Evolutionary conservation across 2,888 invertebrate species (phyloP), one percentile per base, ranked within the genome.

Genomic region (Dermolepida albohirtum): DNA sequence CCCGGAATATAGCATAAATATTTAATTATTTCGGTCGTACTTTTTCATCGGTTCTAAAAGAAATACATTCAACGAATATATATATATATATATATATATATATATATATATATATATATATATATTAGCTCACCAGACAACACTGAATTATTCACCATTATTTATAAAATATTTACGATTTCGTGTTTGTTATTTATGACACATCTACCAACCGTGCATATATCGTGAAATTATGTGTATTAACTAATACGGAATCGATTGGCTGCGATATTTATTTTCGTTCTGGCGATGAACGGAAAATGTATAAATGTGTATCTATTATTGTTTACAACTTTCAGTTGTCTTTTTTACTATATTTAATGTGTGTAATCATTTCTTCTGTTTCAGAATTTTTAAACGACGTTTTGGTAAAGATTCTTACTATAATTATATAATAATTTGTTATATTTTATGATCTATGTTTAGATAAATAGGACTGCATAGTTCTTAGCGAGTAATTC

Each of bases 371-470:
- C 44, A 66, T 72, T 71, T 72, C 65, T 69, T 74, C 68, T 75
- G 75, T 75, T 75, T 70, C 75, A 75, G 75, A 64, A 47, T 70
- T 66, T 57, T 68, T 65, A 52, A 51, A 63, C 71, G 64, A 63
- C 70, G 66, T 51, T 70, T 72, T 71, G 74, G 74, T 74, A 74
- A 74, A 66, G 40, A 54, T 65, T 71, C 59, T 41, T 64, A 57
- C 67, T 59, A 39, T 68, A 34, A 47, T 65, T 52, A n/a, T 47
- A 66, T 47, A n/a, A 14, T 54, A 14, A 63, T 22, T 22, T 22
- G 22, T 68, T 29, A 27, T 66, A 66, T 49, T 16, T 8, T 57
- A 11, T 16, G 27, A 12, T n/a, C 16, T 27, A 62, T 43, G 12
- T 44, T 11, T 47, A n/a, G 49, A n/a, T 4, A 27, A 59, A 47